Percentiles rank a stretch among this genome's conserved stretches.
Evolutionary conservation across 1,140 invertebrate species (phyloP).

Genomic region (Oedothorax gibbosus): DNA sequence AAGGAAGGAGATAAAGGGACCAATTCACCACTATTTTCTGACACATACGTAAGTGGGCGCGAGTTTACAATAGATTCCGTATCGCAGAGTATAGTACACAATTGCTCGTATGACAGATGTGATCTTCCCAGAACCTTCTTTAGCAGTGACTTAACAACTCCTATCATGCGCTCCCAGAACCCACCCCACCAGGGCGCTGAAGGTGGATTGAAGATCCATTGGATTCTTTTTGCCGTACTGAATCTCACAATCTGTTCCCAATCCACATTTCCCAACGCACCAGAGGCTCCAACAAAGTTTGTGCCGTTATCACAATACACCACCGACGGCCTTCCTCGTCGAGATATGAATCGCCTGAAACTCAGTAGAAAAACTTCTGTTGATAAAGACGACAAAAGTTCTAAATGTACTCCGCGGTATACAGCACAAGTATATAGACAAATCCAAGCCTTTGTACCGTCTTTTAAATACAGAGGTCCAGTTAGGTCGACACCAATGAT

Average conservation of each 20-base stretch:
- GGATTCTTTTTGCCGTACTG: background rate
- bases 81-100: background rate
- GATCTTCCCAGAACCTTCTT: background rate
- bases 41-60: background rate
- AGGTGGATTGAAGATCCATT: background rate
- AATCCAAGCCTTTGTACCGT: background rate
- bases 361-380: background rate
- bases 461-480: background rate
- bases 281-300: background rate
- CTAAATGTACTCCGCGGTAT: background rate
- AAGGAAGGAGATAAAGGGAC: background rate
- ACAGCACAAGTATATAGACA: background rate
- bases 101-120: background rate
- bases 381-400: background rate
- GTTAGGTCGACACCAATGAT: background rate
- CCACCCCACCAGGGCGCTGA: background rate
- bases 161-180: background rate
- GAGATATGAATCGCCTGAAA: background rate
- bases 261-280: background rate
- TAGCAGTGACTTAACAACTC: background rate
- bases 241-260: background rate
- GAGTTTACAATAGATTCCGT: conserved; percentile 4
- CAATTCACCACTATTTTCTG: conserved; percentile 1
- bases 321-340: background rate
- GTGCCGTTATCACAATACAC: background rate